Conservation (phyloP, 2,888 invertebrate genomes). For the Heliconius ismenius region DNA sequence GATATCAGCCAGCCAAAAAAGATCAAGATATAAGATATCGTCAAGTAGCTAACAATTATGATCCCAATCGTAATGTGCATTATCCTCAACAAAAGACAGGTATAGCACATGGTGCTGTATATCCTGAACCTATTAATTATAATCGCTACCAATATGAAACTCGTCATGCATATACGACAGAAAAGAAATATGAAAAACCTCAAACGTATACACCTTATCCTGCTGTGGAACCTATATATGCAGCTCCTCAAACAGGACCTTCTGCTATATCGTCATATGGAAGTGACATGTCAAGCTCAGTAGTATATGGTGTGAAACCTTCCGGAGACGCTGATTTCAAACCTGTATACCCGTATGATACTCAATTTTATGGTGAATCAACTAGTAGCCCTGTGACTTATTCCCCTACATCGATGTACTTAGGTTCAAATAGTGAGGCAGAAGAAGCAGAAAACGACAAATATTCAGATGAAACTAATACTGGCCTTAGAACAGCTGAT, state of each 20-base stretch:
- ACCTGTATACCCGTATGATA: slow-evolving; percentile 75
- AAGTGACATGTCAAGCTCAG: slow-evolving; percentile 65
- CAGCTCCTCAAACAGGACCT: slow-evolving; percentile 69
- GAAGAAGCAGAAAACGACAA: slow-evolving; percentile 64
- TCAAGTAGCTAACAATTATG: slow-evolving; percentile 68
- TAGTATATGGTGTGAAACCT: slow-evolving; percentile 75
- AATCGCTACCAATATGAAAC: slow-evolving; percentile 70
- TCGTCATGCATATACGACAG: slow-evolving; percentile 70
- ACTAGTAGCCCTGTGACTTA: slow-evolving; percentile 70
- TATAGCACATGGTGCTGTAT: slow-evolving; percentile 75
- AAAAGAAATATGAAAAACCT: slow-evolving; percentile 68
- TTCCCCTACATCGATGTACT: slow-evolving; percentile 75
- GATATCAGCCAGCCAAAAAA: slow-evolving; percentile 66
- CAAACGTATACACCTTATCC: slow-evolving; percentile 65
- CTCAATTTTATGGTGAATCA: slow-evolving; percentile 69
- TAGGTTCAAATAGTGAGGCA: slow-evolving; percentile 71
- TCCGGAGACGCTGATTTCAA: slow-evolving; percentile 72
- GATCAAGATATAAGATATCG: slow-evolving; percentile 76
- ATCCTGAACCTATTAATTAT: slow-evolving; percentile 69
- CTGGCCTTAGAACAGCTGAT: slow-evolving; percentile 56
- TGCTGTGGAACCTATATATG: slow-evolving; percentile 73
- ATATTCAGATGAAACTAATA: slow-evolving; percentile 58
- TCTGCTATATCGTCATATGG: slow-evolving; percentile 65
- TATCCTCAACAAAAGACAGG: slow-evolving; percentile 78
- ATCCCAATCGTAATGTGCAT: slow-evolving; percentile 68